A percentile compares a stretch with the other conserved stretches of the same genome.
Evolutionary conservation across 1,140 invertebrate genomes (phyloP).

Genomic region (Hestina assimilis): DNA sequence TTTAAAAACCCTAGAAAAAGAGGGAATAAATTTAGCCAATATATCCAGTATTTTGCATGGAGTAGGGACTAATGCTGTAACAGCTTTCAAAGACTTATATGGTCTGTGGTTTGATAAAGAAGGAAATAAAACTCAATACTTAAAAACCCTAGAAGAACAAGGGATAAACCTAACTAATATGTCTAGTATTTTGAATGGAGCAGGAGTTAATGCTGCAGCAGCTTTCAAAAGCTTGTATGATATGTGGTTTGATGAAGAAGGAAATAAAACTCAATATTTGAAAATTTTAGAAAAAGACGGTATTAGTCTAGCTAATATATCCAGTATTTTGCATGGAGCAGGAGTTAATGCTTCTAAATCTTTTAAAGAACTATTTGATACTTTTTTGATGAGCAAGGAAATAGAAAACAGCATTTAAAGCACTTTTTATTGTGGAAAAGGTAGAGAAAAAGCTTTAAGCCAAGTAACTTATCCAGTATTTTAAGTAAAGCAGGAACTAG

Average conservation of each 20-base stretch:
- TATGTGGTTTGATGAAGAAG: slow-evolving; percentile 17
- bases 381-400: slow-evolving; percentile 13
- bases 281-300: slow-evolving; percentile 15
- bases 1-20: slow-evolving; percentile 11
- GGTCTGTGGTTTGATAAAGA: slow-evolving; percentile 12
- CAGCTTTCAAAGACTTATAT: slow-evolving; percentile 12
- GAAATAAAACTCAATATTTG: slow-evolving; percentile 12
- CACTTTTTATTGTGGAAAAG: slow-evolving; percentile 17
- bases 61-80: slow-evolving; percentile 6
- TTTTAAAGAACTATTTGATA: slow-evolving; percentile 19
- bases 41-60: slow-evolving; percentile 13
- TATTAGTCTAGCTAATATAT: slow-evolving; percentile 8
- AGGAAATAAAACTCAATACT: slow-evolving; percentile 14
- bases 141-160: slow-evolving; percentile 9
- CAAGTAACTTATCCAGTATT: slow-evolving; percentile 11
- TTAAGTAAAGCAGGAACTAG: slow-evolving; percentile 18
- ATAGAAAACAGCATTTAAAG: slow-evolving; percentile 18
- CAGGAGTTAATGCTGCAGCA: slow-evolving; percentile 16
- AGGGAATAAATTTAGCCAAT: slow-evolving; percentile 4
- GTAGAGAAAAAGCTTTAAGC: slow-evolving; percentile 9
- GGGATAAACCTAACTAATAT: not conserved
- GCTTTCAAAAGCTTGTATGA: slow-evolving; percentile 10
- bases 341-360: slow-evolving; percentile 20
- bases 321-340: slow-evolving; percentile 13
- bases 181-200: slow-evolving; percentile 13